Evolutionary conservation across 2,113 vertebrate genomes (phyloP), one percentile per base, ranked within the genome.

Genomic region (Pristiophorus japonicus): DNA sequence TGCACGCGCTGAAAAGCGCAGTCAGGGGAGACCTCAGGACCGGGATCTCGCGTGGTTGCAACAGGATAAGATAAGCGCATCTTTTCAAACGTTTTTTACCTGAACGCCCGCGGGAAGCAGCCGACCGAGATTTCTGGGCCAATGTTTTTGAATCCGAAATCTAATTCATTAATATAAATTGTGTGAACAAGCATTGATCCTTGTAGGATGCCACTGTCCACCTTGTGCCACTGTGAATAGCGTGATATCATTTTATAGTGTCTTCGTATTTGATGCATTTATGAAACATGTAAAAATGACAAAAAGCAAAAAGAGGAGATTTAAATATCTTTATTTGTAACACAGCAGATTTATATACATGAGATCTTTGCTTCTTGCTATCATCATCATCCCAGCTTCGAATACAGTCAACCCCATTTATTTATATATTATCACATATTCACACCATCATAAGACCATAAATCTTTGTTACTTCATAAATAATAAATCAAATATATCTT

Each of bases 281-380:
- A 88, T 88, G 22, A 88, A 88, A 59, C 47, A 88, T 34, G 85
- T 30, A 88, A 34, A 27, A 45, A 85, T 30, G 47, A 55, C 47
- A 12, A 27, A 42, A 88, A 88, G 10, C 85, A 55, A 51, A 51
- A 51, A 11, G 8, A 47, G 22, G 18, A 85, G 20, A 88, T 88
- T 88, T 88, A 88, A 88, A 55, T 85, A 88, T 10, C 24, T 88
- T 88, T 78, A 78, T 42, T 78, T 30, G 51, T 88, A 88, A 88
- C 45, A 51, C 0, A 30, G 24, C 85, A 51, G 85, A 55, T 55
- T 38, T 88, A 12, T 88, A 55, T 34, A 55, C 47, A 88, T n/a
- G 42, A 78, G 3, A 38, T 3, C 2, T 30, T 55, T 55, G 85
- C 2, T 88, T 87, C 42, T 47, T 87, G 11, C 24, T 55, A 78